Conservation (phyloP, 2,113 vertebrate species). For the Dinomys branickii region DNA sequence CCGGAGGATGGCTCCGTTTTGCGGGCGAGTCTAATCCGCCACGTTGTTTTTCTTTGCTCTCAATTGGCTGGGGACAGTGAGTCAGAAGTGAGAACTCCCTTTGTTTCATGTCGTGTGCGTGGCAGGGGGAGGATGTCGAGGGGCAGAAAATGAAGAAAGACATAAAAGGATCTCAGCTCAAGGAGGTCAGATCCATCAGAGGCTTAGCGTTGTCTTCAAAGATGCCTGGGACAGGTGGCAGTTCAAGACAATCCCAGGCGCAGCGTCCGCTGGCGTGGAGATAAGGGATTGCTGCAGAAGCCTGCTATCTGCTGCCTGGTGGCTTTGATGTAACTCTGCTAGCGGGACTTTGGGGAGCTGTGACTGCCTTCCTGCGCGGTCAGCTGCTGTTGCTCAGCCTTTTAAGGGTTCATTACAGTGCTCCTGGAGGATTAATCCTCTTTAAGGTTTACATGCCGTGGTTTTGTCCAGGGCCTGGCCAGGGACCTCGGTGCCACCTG, state of each 20-base stretch:
- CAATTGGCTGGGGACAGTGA: conserved; percentile 90
- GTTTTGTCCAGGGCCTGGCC: conserved; percentile 90
- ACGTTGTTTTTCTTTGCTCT: conserved; percentile 89
- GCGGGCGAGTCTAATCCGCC: conserved; percentile 87
- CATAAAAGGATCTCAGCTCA: conserved; percentile 97
- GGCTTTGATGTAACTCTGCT: conserved; percentile 97
- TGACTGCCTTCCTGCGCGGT: conserved; percentile 87
- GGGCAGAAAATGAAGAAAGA: conserved; percentile 98
- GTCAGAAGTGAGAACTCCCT: conserved; percentile 89
- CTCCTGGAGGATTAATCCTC: conserved; percentile 95
- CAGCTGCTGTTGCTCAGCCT: conserved; percentile 90
- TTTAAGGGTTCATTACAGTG: conserved; percentile 94
- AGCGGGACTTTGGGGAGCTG: conserved; percentile 91
- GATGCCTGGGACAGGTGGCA: conserved; percentile 99
- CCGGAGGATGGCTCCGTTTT: conserved; percentile 85
- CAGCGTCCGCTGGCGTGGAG: conserved; percentile 92
- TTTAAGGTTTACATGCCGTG: conserved; percentile 93
- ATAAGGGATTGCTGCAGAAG: conserved; percentile 96
- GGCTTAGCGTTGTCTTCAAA: conserved; percentile 98
- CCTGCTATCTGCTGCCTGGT: conserved; percentile 90
- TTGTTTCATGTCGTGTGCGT: conserved; percentile 89
- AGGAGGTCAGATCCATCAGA: conserved; percentile 99
- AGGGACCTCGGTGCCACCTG: conserved; percentile 86
- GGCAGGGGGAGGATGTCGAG: conserved; percentile 91
- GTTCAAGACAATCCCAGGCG: conserved; percentile 97